These are phyloP conservation scores for Sebastes paucispinis DNA, from an alignment of 2,797 vertebrate genomes.

Conservation along the genomic window DNA sequence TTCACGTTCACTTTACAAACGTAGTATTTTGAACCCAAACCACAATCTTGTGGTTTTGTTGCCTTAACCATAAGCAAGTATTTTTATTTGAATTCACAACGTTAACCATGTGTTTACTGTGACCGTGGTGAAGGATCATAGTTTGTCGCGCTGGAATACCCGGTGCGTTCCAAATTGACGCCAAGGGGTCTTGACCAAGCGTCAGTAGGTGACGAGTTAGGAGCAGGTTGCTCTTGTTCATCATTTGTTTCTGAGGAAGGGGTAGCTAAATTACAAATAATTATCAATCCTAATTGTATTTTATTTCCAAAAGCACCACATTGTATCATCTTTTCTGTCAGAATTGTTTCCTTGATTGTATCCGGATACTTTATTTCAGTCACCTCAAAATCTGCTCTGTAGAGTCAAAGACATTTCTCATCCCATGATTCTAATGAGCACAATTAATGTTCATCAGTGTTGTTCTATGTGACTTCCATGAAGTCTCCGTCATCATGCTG, in stretches of 20 bases:
- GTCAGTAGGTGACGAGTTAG: no score
- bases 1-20: no score
- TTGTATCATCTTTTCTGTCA: neutral
- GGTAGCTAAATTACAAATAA: neutral
- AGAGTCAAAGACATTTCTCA: neutral
- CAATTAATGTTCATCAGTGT: neutral
- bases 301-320: neutral
- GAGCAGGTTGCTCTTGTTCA: no score
- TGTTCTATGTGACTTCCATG: neutral
- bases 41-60: no score
- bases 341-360: neutral
- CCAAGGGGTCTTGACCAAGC: no score
- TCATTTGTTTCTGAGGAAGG: neutral
- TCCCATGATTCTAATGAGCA: neutral
- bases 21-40: no score
- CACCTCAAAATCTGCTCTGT: neutral
- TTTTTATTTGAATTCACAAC: no score
- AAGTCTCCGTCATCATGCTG: neutral
- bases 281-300: neutral
- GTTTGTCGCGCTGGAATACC: no score
- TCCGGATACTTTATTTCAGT: neutral
- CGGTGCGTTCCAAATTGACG: no score
- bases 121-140: no score
- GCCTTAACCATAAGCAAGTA: no score
- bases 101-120: fast-evolving